Percentiles rank a stretch among this genome's conserved stretches.
phyloP scores from a whole-genome alignment of 2,113 vertebrate species.

The Polypterus bichir region DNA sequence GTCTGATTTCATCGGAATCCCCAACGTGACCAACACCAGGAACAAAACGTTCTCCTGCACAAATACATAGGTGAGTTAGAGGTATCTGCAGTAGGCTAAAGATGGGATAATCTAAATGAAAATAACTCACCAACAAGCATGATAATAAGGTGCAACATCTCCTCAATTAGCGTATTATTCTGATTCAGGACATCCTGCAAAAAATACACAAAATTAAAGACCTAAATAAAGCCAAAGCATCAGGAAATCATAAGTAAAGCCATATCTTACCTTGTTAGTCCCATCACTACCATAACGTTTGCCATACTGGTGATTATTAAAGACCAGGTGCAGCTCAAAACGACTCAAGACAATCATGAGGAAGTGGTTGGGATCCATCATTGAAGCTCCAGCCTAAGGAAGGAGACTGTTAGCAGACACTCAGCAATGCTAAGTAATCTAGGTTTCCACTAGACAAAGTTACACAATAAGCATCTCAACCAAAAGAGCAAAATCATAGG shows the following conservation, averaged over 20 bases:
- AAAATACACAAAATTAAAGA: slow-evolving; percentile 6
- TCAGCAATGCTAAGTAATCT: too few relatives aligned
- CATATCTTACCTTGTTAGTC: slow-evolving; percentile 68
- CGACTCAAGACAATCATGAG: slow-evolving; percentile 90
- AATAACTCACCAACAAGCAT: slow-evolving; percentile 78
- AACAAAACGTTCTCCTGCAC: slow-evolving; percentile 77
- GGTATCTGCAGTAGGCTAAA: background rate
- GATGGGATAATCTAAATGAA: background rate
- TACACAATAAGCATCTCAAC: too few relatives aligned
- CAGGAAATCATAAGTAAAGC: background rate
- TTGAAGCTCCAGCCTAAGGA: slow-evolving; percentile 80
- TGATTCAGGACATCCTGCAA: slow-evolving; percentile 83
- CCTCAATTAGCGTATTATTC: slow-evolving; percentile 94
- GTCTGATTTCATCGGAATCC: slow-evolving; percentile 70
- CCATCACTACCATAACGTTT: slow-evolving; percentile 74
- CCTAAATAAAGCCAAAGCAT: background rate
- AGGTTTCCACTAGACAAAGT: too few relatives aligned
- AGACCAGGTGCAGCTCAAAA: slow-evolving; percentile 90
- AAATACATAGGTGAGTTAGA: slow-evolving; percentile 9
- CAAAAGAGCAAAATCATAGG: too few relatives aligned
- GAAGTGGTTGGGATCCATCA: slow-evolving; percentile 98
- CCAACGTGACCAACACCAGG: slow-evolving; percentile 79
- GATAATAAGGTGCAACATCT: slow-evolving; percentile 93
- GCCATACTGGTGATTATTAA: slow-evolving; percentile 76
- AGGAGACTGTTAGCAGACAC: background rate